A percentile compares a stretch with the other conserved stretches of the same genome.
phyloP scores from a whole-genome alignment of 2,113 vertebrate species.

The Actenoides hombroni region DNA sequence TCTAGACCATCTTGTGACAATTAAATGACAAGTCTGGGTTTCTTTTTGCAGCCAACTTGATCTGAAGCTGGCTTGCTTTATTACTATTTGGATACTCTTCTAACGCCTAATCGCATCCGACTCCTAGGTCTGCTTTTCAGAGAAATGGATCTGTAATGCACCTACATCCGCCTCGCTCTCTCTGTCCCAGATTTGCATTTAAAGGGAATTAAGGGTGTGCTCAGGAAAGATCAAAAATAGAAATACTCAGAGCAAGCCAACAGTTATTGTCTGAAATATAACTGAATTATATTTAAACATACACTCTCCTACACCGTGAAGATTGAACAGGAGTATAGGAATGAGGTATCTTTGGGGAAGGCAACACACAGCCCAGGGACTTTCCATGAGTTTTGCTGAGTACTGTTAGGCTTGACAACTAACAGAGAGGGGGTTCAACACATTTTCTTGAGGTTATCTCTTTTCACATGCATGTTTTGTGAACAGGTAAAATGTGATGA shows the following conservation, averaged over 20 bases:
- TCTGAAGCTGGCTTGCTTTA: background rate
- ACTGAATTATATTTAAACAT: background rate
- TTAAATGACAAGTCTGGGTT: background rate
- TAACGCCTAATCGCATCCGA: background rate
- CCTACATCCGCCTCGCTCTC: background rate
- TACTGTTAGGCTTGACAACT: background rate
- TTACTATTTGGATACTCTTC: background rate
- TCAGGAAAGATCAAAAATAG: slow-evolving; percentile 32
- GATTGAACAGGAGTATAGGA: background rate
- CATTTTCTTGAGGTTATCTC: background rate
- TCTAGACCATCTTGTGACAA: background rate
- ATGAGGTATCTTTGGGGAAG: background rate
- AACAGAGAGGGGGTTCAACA: background rate
- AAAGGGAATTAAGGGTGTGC: slow-evolving; percentile 41
- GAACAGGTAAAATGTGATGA: background rate
- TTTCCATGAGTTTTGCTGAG: background rate
- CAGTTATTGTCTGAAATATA: background rate
- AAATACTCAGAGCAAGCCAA: background rate
- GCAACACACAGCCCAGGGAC: background rate
- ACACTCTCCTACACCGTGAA: background rate
- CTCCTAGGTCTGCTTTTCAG: background rate
- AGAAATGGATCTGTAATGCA: background rate
- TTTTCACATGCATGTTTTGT: fast-evolving
- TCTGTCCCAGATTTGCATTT: slow-evolving; percentile 45
- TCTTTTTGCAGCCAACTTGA: background rate